These are phyloP conservation scores for Pelochelys cantorii DNA, from an alignment of 2,797 vertebrate genomes.

Conservation along the genomic window DNA sequence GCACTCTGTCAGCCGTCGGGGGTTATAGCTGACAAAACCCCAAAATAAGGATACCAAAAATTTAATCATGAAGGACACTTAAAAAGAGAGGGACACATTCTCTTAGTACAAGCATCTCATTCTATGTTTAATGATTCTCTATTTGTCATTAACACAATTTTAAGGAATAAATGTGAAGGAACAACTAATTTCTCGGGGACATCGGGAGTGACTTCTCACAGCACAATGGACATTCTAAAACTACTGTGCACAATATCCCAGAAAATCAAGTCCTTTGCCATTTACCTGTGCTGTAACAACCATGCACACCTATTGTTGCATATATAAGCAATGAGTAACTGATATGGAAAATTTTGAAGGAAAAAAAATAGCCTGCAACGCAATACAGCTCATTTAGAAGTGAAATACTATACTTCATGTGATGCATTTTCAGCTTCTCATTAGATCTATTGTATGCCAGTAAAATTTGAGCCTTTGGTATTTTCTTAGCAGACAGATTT, in stretches of 20 bases:
- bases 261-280: background rate
- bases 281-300: background rate
- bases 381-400: background rate
- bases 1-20: background rate
- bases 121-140: background rate
- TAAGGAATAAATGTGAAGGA: background rate
- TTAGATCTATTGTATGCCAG: background rate
- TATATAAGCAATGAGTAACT: background rate
- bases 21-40: background rate
- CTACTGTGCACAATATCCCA: background rate
- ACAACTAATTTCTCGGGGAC: background rate
- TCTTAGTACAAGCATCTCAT: background rate
- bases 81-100: background rate
- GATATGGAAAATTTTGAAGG: background rate
- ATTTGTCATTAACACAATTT: background rate
- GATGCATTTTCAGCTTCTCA: background rate
- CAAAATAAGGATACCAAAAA: background rate
- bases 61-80: background rate
- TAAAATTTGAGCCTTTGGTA: rapidly evolving
- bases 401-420: background rate
- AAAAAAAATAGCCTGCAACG: background rate
- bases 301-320: background rate
- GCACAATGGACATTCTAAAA: background rate
- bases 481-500: rapidly evolving
- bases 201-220: background rate